phyloP scores from a whole-genome alignment of 2,797 vertebrate species.

The Gymnoscopelus microlampas region DNA sequence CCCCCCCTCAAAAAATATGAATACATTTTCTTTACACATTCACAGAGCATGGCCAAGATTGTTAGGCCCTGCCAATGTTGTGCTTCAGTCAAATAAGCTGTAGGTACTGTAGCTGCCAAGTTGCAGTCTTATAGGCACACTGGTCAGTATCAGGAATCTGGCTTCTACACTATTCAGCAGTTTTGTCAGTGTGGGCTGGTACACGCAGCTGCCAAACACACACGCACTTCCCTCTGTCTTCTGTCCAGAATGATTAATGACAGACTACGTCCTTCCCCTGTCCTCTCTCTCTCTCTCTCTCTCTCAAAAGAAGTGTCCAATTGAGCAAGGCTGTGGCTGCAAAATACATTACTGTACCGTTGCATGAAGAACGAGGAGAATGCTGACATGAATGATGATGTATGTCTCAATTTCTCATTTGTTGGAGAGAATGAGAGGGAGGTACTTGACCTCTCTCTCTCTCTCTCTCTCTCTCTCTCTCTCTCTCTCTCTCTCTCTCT shows the following conservation, averaged over 20 bases:
- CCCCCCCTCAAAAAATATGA: neutral
- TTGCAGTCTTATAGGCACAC: constrained; percentile 40
- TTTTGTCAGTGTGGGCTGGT: constrained; percentile 54
- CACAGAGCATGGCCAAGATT: constrained; percentile 12
- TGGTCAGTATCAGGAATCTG: constrained; percentile 54
- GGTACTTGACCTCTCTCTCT: too few relatives aligned
- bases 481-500: neutral
- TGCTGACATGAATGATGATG: too few relatives aligned
- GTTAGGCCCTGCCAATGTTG: constrained; percentile 40
- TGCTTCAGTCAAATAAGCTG: constrained; percentile 48
- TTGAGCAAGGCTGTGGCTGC: too few relatives aligned
- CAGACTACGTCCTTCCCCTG: constrained; percentile 43
- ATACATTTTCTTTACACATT: neutral
- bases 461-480: too few relatives aligned
- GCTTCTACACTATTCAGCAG: constrained; percentile 60
- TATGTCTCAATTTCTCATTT: too few relatives aligned
- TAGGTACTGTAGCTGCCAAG: constrained; percentile 54
- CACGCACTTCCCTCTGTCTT: constrained; percentile 36
- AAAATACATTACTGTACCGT: constrained; percentile 59
- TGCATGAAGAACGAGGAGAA: neutral
- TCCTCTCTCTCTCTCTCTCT: constrained; percentile 25
- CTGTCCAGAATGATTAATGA: constrained; percentile 64
- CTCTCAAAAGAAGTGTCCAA: too few relatives aligned
- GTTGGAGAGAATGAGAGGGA: too few relatives aligned
- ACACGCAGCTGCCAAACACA: constrained; percentile 58